phyloP scores from a whole-genome alignment of 2,888 invertebrate genomes.

The Oscheius onirici region DNA sequence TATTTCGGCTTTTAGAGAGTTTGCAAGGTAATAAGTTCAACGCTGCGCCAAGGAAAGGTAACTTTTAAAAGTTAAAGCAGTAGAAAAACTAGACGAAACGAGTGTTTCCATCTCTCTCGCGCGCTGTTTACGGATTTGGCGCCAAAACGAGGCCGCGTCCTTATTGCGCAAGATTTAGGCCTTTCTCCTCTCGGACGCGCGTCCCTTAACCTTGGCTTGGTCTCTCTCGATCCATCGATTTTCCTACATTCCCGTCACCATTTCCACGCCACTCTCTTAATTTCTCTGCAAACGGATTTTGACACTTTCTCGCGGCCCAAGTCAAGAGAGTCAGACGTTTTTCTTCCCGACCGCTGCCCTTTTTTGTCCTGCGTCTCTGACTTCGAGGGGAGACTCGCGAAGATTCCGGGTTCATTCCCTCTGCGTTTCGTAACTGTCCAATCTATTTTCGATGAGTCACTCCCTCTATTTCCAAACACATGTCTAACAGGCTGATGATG shows the following conservation, averaged over 20 bases:
- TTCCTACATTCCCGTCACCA: too few relatives aligned
- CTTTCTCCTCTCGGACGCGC: conserved; percentile 1
- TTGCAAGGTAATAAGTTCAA: too few relatives aligned
- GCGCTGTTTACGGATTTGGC: conserved; percentile 23
- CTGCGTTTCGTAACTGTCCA: background rate
- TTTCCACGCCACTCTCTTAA: too few relatives aligned
- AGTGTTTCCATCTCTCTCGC: background rate
- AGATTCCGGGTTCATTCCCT: background rate
- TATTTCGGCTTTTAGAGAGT: background rate
- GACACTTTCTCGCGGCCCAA: too few relatives aligned
- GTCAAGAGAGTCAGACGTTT: background rate
- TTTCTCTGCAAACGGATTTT: too few relatives aligned
- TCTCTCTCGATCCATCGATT: too few relatives aligned
- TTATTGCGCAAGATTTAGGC: conserved; percentile 28
- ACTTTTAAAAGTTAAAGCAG: too few relatives aligned
- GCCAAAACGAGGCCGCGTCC: conserved; percentile 14
- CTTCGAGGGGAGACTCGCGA: background rate
- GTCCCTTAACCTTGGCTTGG: too few relatives aligned
- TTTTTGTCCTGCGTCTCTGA: conserved; percentile 7
- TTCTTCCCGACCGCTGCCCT: background rate
- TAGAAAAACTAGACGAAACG: background rate
- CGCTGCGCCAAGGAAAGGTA: too few relatives aligned
- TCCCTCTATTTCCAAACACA: background rate
- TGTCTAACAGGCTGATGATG: background rate
- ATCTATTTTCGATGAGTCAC: background rate